Evolutionary conservation across 2,113 vertebrate species (phyloP).

Genomic region (Tor tambroides): DNA sequence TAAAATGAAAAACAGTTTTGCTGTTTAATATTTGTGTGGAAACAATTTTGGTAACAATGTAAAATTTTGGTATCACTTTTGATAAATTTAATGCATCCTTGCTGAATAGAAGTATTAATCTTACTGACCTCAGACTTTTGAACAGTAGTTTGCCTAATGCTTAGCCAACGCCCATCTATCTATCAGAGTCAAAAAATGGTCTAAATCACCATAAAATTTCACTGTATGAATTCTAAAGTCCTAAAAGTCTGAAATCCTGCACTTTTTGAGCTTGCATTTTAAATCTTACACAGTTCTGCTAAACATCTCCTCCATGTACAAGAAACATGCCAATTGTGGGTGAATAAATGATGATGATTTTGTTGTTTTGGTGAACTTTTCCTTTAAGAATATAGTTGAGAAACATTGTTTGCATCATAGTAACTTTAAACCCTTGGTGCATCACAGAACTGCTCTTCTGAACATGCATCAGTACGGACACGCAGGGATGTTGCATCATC

Average conservation of each 20-base stretch:
- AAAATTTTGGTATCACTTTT: background rate
- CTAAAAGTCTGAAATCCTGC: background rate
- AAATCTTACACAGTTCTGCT: background rate
- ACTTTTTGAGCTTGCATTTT: background rate
- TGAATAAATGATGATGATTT: background rate
- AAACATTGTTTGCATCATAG: background rate
- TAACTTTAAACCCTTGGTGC: background rate
- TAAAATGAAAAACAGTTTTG: background rate
- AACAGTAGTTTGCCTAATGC: background rate
- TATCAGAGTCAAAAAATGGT: background rate
- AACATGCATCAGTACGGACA: slow-evolving; percentile 63
- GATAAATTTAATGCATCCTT: background rate
- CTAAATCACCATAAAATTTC: background rate
- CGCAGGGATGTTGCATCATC: slow-evolving; percentile 69
- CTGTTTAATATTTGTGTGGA: background rate
- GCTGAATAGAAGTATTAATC: background rate
- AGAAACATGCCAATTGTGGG: background rate
- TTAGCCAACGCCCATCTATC: background rate
- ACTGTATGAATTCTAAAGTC: background rate
- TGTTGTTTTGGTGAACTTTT: background rate
- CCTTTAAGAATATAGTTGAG: background rate
- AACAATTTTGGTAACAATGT: background rate
- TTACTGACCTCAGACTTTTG: background rate
- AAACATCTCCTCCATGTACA: background rate
- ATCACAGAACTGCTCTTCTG: slow-evolving; percentile 74